Conservation (phyloP, 2,888 invertebrate species). For the Osmoderma eremita region DNA sequence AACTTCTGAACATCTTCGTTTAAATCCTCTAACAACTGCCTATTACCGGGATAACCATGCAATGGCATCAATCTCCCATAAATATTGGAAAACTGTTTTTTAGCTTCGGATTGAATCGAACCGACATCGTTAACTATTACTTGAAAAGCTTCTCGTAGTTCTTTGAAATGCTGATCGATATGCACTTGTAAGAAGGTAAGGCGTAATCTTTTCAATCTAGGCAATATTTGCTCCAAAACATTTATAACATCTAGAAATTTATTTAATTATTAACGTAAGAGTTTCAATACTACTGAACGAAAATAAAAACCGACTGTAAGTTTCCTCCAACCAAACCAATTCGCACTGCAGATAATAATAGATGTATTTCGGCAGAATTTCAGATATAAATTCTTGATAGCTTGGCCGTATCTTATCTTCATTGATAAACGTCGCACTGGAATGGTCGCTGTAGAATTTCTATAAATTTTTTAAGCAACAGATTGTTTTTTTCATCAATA, state of each 20-base stretch:
- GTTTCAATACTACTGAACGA: constrained; percentile 5
- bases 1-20: constrained; percentile 47
- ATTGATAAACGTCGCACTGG: constrained; percentile 45
- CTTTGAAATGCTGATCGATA: not conserved
- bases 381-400: constrained; percentile 52
- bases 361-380: constrained; percentile 52
- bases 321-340: constrained; percentile 53
- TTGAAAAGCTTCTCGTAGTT: constrained; percentile 23
- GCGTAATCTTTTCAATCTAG: constrained; percentile 11
- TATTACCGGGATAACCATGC: constrained; percentile 56
- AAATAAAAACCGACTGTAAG: constrained; percentile 39
- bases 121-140: constrained; percentile 31
- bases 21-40: constrained; percentile 51
- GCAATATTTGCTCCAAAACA: not conserved
- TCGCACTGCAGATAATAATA: constrained; percentile 55
- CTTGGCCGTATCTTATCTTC: constrained; percentile 50
- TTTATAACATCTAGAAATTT: constrained; percentile 8
- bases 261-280: too few relatives aligned
- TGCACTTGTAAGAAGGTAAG: constrained; percentile 18
- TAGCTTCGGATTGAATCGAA: constrained; percentile 36
- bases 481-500: too few relatives aligned
- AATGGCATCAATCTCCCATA: constrained; percentile 55
- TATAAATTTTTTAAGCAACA: too few relatives aligned
- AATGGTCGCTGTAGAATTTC: constrained; percentile 53
- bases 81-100: constrained; percentile 42